Evolutionary conservation across 1,140 invertebrate genomes (phyloP).

Genomic region (Protaetia brevitarsis): DNA sequence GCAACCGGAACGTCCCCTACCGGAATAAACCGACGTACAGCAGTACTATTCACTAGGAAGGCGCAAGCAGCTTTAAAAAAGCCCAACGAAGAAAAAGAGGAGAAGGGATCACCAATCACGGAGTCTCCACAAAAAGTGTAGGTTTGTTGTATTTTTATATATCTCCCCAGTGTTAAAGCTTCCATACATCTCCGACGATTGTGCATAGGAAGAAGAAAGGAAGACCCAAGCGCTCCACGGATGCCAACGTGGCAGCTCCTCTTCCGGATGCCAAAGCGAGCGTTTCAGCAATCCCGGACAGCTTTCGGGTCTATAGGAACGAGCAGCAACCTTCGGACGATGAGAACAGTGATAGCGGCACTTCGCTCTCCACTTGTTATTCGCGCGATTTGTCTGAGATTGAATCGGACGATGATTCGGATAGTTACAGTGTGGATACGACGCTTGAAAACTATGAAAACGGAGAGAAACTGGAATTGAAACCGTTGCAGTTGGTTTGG

Average conservation of each 20-base stretch:
- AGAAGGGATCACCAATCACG: slow-evolving; percentile 26
- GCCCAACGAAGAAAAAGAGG: slow-evolving; percentile 39
- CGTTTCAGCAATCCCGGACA: slow-evolving; percentile 39
- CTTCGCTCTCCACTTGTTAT: slow-evolving; percentile 47
- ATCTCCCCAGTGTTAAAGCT: neutral
- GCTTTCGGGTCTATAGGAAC: slow-evolving; percentile 43
- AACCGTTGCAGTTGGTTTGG: slow-evolving; percentile 91
- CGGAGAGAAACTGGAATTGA: slow-evolving; percentile 50
- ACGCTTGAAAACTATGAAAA: slow-evolving; percentile 29
- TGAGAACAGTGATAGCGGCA: slow-evolving; percentile 45
- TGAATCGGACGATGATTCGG: slow-evolving; percentile 44
- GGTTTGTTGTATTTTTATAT: neutral
- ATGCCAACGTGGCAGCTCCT: neutral
- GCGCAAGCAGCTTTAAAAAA: slow-evolving; percentile 54
- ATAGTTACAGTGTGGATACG: slow-evolving; percentile 31
- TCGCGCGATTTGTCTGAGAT: slow-evolving; percentile 45
- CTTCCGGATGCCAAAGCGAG: slow-evolving; percentile 22
- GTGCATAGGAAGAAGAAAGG: slow-evolving; percentile 40
- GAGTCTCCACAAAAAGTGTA: neutral
- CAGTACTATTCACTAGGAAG: slow-evolving; percentile 80
- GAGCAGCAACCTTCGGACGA: slow-evolving; percentile 43
- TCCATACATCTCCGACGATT: no score
- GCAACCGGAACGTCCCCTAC: slow-evolving; percentile 40
- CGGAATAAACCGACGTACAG: slow-evolving; percentile 77
- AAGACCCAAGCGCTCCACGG: slow-evolving; percentile 26